phyloP scores from a whole-genome alignment of 2,888 invertebrate species.

The Halictus quadricinctus region DNA sequence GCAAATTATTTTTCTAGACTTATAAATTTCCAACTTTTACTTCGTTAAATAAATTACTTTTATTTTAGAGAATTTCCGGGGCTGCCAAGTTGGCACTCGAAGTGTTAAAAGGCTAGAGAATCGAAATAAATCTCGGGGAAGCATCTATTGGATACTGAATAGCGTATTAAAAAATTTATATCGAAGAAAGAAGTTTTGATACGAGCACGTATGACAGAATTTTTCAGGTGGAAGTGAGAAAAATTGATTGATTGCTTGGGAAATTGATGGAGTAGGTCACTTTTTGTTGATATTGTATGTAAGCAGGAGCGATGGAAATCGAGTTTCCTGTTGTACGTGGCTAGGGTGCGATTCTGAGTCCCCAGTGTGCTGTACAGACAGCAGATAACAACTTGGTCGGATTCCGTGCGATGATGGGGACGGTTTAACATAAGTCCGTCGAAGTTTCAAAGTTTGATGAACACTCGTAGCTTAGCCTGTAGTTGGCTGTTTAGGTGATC shows the following conservation, averaged over 20 bases:
- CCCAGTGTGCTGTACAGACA: conserved; percentile 34
- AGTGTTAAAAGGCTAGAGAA: no score
- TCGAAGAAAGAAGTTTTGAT: no score
- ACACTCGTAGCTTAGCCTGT: conserved; percentile 52
- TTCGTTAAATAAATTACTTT: no score
- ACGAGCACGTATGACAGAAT: no score
- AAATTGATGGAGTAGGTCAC: not conserved
- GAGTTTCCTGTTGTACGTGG: conserved; percentile 9
- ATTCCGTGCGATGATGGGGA: conserved; percentile 44
- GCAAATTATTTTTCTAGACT: no score
- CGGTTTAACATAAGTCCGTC: conserved; percentile 63
- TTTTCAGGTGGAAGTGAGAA: no score
- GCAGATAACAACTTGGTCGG: conserved; percentile 52
- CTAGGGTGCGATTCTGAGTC: conserved; percentile 29
- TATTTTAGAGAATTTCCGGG: no score
- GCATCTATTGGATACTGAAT: no score
- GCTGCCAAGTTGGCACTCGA: no score
- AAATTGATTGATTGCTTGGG: not conserved
- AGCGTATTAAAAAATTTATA: no score
- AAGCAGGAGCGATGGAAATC: not conserved
- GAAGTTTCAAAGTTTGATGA: conserved; percentile 70
- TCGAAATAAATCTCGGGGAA: no score
- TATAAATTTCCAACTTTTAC: no score
- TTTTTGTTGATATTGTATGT: not conserved
- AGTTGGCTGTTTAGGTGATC: conserved; percentile 56